These are phyloP conservation scores for Oscheius sp. DNA, from an alignment of 2,888 invertebrate genomes.

Conservation along the genomic window DNA sequence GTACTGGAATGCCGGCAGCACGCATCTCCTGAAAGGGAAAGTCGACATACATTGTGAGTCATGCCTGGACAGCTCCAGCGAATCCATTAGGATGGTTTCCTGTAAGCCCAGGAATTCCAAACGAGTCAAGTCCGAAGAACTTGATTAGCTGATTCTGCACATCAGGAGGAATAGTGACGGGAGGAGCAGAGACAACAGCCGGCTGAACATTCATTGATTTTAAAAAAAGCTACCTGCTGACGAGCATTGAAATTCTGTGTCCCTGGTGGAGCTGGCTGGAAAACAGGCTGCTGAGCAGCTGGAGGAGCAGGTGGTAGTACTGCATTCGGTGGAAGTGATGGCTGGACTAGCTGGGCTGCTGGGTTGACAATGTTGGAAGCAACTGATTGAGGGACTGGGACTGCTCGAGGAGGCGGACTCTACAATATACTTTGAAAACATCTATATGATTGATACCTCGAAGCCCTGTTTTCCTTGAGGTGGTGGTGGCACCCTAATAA, in stretches of 20 bases:
- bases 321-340: conserved; percentile 29
- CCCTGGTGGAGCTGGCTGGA: conserved; percentile 50
- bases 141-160: conserved; percentile 70
- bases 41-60: not conserved
- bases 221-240: conserved; percentile 10
- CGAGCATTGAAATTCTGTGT: conserved; percentile 51
- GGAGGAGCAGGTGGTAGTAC: conserved; percentile 47
- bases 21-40: conserved; percentile 57
- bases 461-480: conserved; percentile 41
- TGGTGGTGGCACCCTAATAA: conserved; percentile 49
- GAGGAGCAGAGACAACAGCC: conserved; percentile 60
- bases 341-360: conserved; percentile 47
- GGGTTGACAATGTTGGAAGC: conserved; percentile 40
- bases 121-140: conserved; percentile 70
- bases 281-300: conserved; percentile 46
- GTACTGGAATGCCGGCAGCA: conserved; percentile 68
- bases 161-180: conserved; percentile 69
- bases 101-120: conserved; percentile 69
- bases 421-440: not conserved
- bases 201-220: conserved; percentile 12
- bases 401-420: conserved; percentile 56
- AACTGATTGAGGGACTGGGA: conserved; percentile 34
- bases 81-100: conserved; percentile 69
- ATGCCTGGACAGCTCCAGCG: conserved; percentile 67
- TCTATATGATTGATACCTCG: conserved; percentile 4